Percentiles rank a stretch among this genome's conserved stretches.
These are phyloP conservation scores for Acleris holmiana DNA, from an alignment of 2,888 invertebrate species.

Conservation along the genomic window DNA sequence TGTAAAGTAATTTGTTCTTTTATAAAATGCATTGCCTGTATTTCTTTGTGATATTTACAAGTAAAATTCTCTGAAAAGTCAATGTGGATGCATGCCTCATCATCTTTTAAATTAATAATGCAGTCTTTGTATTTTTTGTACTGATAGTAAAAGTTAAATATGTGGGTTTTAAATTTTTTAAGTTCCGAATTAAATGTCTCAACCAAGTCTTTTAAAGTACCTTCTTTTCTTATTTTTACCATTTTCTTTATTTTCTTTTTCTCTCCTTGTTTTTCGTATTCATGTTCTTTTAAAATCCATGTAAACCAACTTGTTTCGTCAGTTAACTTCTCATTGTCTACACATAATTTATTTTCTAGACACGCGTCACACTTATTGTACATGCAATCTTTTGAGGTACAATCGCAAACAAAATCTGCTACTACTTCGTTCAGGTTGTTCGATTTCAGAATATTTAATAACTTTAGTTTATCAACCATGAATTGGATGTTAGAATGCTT, in stretches of 20 bases:
- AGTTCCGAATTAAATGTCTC: too few species aligned
- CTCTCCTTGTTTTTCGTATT: too few species aligned
- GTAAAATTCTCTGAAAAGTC: constrained; percentile 24
- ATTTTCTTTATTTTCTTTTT: too few species aligned
- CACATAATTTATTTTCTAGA: neutral
- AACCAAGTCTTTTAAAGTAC: too few species aligned
- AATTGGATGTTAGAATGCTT: neutral
- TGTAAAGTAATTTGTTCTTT: constrained; percentile 22
- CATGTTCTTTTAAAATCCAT: neutral
- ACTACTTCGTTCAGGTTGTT: neutral
- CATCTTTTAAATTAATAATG: neutral
- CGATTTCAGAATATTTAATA: neutral
- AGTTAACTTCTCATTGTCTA: neutral
- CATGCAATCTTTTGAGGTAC: constrained; percentile 1
- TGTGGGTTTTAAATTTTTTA: too few species aligned
- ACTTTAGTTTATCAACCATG: neutral
- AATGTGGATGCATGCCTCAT: neutral
- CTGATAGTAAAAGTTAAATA: too few species aligned
- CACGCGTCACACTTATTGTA: neutral
- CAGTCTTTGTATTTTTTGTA: neutral
- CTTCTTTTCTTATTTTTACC: too few species aligned
- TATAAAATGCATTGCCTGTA: constrained; percentile 25
- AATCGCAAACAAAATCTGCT: neutral
- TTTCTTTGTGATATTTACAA: constrained; percentile 17
- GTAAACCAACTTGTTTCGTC: neutral